Base-by-base conservation (phyloP, 1,140 invertebrate species). In the Drosophila lacteicornis region DNA sequence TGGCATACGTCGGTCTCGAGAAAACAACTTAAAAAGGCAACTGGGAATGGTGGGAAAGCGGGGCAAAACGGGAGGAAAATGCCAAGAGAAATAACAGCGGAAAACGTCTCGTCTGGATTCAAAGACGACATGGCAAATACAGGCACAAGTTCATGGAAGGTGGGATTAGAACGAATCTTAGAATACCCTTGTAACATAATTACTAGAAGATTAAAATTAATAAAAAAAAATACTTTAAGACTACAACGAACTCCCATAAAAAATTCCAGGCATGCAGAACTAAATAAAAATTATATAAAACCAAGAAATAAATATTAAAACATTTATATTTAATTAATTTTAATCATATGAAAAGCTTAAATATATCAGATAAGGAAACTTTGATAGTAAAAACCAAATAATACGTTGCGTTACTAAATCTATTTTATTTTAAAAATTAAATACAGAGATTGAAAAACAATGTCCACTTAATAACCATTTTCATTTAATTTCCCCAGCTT, bases 1-100 rank as follows among this genome's bases (percentile, higher is more conserved):
- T 82, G 75, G 69, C 82, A 85, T 82, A 80, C 84, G 61, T 75
- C 74, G 82, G 50, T 55, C 68, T 47, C 63, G 68, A 58, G 75
- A 55, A 73, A 75, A 68, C 56, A 61, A 56, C 36, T 55, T 61
- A 33, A 60, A 66, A 62, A 43, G 49, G 36, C 56, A 30, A 38
- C 30, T 49, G 13, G 27, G 47, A 3, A 8, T 43, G 55, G 9
- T 4, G 11, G 11, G 9, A 36, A 36, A 36, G 6, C 4, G 9
- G n/a, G 40, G 12, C 38, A 55, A 51, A n/a, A 36, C 43, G 27
- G 27, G 27, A 27, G 27, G 36, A 33, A 69, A 69, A n/a, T 67
- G 62, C 12, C 22, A 56, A 27, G 22, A 33, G 33, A 27, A 55
- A 22, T 19, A 55, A 22, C 13, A 55, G 53, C 60, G 38, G 33